Base-by-base conservation (phyloP, 1,140 invertebrate genomes). In the Atta texana region DNA sequence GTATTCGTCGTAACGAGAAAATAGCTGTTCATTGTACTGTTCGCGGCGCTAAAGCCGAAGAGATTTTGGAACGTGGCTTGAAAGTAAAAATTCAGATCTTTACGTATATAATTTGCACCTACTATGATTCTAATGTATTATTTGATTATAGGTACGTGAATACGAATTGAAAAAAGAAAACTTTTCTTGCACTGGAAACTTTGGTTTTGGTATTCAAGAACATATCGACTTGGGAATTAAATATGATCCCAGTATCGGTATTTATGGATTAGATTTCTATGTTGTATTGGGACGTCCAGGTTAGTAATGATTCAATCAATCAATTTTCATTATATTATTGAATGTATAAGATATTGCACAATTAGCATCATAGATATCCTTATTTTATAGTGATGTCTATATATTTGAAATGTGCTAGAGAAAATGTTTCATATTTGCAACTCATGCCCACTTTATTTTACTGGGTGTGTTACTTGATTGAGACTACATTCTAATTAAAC, bases 151-250 rank as follows among this genome's bases (percentile, higher is more conserved):
- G 98, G 99, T 99, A 59, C 97, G 98, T 92, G 99, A 99, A 97
- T 99, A 99, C 95, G 99, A 99, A 95, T 97, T 99, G 96, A 97
- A 98, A 92, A 98, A 97, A 94, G 98, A 99, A 90, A 99, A 99
- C 95, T 99, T 99, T 96, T 99, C 99, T 14, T 97, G 97, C 86
- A 99, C 98, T 76, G 99, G 99, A 68, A 99, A 99, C 96, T 99
- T 99, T 95, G 99, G 99, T 87, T 99, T 99, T 95, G 99, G 99
- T 96, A 99, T 99, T 93, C 99, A 99, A 95, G 99, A 99, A 97
- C 99, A 99, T 96, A 99, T 99, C 95, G 99, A 99, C 96, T 97
- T 99, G 96, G 99, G 99, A 94, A 99, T 99, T 96, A 99, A 99
- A 95, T 99, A 99, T 94, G 99, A 99, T 95, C 99, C 99, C 7